These are phyloP conservation scores for Empidonax traillii DNA, from an alignment of 2,113 vertebrate genomes.

Conservation along the genomic window DNA sequence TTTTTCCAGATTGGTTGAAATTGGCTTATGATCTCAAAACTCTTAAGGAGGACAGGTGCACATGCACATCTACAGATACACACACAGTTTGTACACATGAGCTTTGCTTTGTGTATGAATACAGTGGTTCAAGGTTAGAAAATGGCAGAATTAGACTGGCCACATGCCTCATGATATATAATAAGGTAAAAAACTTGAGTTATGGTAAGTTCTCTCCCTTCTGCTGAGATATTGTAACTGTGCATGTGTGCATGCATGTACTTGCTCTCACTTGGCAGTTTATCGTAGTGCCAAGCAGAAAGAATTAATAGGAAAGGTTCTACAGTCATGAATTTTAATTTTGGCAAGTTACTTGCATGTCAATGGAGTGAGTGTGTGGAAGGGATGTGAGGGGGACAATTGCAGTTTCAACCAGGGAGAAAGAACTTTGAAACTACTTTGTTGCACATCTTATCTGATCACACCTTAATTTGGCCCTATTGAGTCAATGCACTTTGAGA, in stretches of 20 bases:
- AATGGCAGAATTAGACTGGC: not conserved
- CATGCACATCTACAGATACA: not conserved
- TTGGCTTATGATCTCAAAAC: not conserved
- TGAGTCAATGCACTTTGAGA: not conserved
- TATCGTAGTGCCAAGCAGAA: not conserved
- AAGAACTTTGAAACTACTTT: not conserved
- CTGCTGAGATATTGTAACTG: not conserved
- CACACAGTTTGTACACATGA: not conserved
- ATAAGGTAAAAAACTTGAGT: not conserved
- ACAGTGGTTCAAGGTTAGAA: not conserved
- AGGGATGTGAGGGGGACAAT: not conserved
- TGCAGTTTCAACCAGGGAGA: not conserved
- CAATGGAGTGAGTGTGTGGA: not conserved
- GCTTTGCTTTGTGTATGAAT: not conserved
- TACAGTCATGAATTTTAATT: not conserved
- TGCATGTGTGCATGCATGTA: rapidly evolving
- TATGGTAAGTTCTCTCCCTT: not conserved
- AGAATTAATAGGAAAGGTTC: not conserved
- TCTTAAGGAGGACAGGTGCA: not conserved
- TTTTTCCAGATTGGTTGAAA: not conserved
- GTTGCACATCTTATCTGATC: not conserved
- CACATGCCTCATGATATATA: not conserved
- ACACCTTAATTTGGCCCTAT: not conserved
- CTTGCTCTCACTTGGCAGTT: not conserved
- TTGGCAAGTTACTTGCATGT: not conserved